Base-by-base conservation (phyloP, 2,888 invertebrate genomes). In the Eupithecia subfuscata region DNA sequence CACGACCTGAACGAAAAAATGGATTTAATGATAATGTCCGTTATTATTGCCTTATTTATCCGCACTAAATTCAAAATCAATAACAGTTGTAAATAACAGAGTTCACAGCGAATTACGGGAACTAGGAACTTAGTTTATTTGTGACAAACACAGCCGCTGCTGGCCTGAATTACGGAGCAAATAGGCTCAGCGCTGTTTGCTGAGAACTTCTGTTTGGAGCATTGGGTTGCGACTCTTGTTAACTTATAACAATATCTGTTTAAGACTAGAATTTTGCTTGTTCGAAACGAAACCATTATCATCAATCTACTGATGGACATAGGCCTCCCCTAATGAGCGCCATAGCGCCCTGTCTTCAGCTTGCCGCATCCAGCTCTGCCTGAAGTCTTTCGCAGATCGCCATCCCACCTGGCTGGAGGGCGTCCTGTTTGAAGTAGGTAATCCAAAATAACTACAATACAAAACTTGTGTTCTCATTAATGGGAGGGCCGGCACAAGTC, bases 121-220 rank as follows among this genome's bases (percentile, higher is more conserved):
- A 34, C 64, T 64, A 64, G 16, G 8, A 64, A 64, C 64, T 64
- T 64, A 18, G 63, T 64, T 34, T 64, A 64, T 64, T 64, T 64
- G 64, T 11, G 30, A 18, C 64, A 60, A 64, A 18, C 63, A 63
- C 64, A 64, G 34, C 9, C 22, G 63, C 30, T 56, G 48, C 18
- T 22, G 52, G 22, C 60, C 60, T 60, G 60, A 64, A 64, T 64
- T 64, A 22, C 34, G 64, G 18, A 2, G 34, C 64, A 64, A 64
- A 64, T 34, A 64, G 18, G 64, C 34, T 34, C 64, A 64, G 64
- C 63, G 8, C 30, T 64, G 64, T 64, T 30, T 64, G 34, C 34
- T 22, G 18, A 1, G 16, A 64, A 64, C 64, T 64, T 64, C 34
- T 64, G 64, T 34, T 34, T 18, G 63, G 30, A 63, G 3, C 64